Conservation (phyloP, 2,888 invertebrate genomes). For the Drosophila neoperkinsi region DNA sequence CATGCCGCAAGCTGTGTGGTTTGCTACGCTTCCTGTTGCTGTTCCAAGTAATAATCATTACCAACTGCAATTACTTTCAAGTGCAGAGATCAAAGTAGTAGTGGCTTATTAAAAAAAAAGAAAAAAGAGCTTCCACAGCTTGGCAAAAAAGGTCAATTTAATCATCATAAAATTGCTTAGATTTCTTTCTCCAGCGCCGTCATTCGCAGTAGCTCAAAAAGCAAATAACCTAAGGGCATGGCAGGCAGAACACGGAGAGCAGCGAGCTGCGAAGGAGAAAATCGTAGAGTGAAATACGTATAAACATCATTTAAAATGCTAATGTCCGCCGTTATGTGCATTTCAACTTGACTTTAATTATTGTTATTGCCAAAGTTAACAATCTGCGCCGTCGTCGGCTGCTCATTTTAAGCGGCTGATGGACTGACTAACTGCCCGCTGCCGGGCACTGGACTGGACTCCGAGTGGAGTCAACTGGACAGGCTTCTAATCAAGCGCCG, state of each 20-base stretch:
- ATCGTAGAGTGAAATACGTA: slow-evolving; percentile 45
- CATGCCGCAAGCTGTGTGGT: slow-evolving; percentile 41
- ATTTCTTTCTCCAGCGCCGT: slow-evolving; percentile 26
- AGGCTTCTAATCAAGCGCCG: slow-evolving; percentile 68
- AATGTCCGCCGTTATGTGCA: slow-evolving; percentile 82
- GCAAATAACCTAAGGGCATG: slow-evolving; percentile 63
- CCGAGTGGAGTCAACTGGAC: slow-evolving; percentile 6
- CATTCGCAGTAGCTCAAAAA: slow-evolving; percentile 40
- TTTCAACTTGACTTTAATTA: slow-evolving; percentile 84
- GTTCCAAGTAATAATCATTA: slow-evolving; percentile 56
- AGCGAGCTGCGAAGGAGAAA: slow-evolving; percentile 4
- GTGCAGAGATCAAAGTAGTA: slow-evolving; percentile 63
- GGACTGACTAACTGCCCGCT: slow-evolving; percentile 67
- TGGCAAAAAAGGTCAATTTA: slow-evolving; percentile 78
- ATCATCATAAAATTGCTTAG: slow-evolving; percentile 78
- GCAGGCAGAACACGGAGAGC: slow-evolving; percentile 11
- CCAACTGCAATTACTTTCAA: slow-evolving; percentile 62
- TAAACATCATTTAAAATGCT: slow-evolving; percentile 83
- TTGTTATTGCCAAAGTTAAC: slow-evolving; percentile 84
- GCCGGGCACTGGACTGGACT: slow-evolving; percentile 34
- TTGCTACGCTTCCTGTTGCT: slow-evolving; percentile 18
- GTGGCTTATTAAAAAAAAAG: slow-evolving; percentile 48
- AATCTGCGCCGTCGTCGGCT: slow-evolving; percentile 70
- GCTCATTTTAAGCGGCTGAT: slow-evolving; percentile 64
- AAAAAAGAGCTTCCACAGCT: slow-evolving; percentile 25